phyloP scores from a whole-genome alignment of 2,888 invertebrate genomes.

The Neoitamus cyanurus region DNA sequence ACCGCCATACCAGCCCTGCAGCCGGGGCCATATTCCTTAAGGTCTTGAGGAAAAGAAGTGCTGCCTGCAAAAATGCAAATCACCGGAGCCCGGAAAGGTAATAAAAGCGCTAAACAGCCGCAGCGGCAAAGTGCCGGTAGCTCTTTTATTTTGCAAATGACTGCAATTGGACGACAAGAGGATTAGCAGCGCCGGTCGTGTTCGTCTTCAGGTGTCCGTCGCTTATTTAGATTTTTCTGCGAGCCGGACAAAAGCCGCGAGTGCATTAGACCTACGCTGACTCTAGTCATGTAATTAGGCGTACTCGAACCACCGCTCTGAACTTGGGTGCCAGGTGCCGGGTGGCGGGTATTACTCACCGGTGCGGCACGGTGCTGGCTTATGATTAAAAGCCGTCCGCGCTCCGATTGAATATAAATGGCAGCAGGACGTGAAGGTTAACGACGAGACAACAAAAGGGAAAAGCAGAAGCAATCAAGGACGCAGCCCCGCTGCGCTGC shows the following conservation, averaged over 20 bases:
- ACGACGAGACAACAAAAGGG: slow-evolving; percentile 1
- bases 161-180: not conserved
- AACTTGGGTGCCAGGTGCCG: not conserved
- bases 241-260: not conserved
- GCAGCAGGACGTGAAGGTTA: not conserved
- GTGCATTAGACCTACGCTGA: not conserved
- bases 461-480: not conserved
- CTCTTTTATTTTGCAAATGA: not conserved
- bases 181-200: not conserved
- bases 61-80: not conserved
- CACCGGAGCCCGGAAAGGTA: not conserved
- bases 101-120: not conserved
- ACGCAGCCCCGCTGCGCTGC: not conserved
- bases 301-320: not conserved
- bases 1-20: not conserved
- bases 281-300: slow-evolving; percentile 4
- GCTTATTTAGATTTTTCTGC: not conserved
- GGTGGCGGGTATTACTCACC: not conserved
- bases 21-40: not conserved
- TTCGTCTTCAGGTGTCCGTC: not conserved
- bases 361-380: not conserved
- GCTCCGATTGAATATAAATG: not conserved
- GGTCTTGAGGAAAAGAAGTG: not conserved
- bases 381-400: not conserved
- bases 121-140: not conserved